phyloP scores from a whole-genome alignment of 2,888 invertebrate species.

The Drosophila longiperda region DNA sequence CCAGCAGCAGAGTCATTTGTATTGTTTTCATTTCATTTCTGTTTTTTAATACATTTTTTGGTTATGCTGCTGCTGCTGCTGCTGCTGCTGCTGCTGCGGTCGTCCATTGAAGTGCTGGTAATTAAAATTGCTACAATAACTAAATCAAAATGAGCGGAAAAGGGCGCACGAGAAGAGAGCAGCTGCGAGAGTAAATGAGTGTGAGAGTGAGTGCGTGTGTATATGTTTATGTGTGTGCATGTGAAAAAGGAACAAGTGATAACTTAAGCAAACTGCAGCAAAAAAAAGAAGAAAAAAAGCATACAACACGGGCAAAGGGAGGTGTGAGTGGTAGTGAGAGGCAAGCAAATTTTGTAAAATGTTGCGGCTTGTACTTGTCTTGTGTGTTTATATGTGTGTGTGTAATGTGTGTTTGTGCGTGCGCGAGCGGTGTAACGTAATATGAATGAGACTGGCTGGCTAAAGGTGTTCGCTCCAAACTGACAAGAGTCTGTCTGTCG shows the following conservation, averaged over 20 bases:
- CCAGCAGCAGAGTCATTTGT: constrained; percentile 52
- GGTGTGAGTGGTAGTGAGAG: constrained; percentile 53
- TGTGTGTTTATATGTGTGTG: constrained; percentile 11
- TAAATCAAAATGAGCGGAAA: constrained; percentile 66
- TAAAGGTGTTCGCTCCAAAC: constrained; percentile 60
- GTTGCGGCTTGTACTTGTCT: constrained; percentile 48
- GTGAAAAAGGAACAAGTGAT: constrained; percentile 64
- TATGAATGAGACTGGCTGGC: constrained; percentile 56
- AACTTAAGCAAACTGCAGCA: constrained; percentile 61
- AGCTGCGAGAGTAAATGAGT: constrained; percentile 32
- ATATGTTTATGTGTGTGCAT: constrained; percentile 22
- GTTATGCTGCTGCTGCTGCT: constrained; percentile 18
- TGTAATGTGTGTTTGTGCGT: constrained; percentile 2
- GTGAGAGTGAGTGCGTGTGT: constrained; percentile 17
- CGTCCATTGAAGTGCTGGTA: constrained; percentile 68
- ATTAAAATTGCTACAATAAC: constrained; percentile 76
- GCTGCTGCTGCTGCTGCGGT: constrained; percentile 18
- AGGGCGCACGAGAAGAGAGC: constrained; percentile 20
- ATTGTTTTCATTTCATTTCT: constrained; percentile 66
- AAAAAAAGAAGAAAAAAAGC: constrained; percentile 14
- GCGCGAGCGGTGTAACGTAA: constrained; percentile 35
- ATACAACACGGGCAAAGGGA: constrained; percentile 1
- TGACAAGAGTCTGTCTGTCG: constrained; percentile 33
- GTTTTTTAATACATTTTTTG: constrained; percentile 41
- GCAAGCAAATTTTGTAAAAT: constrained; percentile 64